Conservation (phyloP, 1,140 invertebrate species). For the Drosophila busckii region DNA sequence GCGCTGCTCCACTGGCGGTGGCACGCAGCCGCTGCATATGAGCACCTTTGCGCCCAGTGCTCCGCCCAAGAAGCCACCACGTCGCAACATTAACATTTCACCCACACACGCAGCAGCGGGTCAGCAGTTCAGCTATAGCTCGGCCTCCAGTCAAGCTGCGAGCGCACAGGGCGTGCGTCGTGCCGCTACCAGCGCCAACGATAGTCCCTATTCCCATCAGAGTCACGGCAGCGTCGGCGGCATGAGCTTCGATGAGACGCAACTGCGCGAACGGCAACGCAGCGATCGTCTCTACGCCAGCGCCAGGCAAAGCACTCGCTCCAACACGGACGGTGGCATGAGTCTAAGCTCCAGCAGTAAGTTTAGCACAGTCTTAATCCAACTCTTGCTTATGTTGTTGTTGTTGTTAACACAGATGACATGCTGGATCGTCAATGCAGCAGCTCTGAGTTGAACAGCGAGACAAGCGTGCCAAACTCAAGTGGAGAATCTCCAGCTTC, state of each 20-base stretch:
- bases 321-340: constrained; percentile 49
- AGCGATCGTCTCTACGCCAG: constrained; percentile 68
- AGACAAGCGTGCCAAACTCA: constrained; percentile 66
- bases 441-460: constrained; percentile 60
- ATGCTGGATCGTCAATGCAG: constrained; percentile 69
- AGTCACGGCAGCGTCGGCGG: constrained; percentile 71
- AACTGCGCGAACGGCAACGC: constrained; percentile 58
- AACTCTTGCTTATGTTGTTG: too few species aligned
- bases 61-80: constrained; percentile 92
- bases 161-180: constrained; percentile 20
- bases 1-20: constrained; percentile 65
- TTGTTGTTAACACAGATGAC: constrained; percentile 40
- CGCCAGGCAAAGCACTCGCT: constrained; percentile 63
- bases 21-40: constrained; percentile 47
- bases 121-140: constrained; percentile 66
- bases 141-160: constrained; percentile 64
- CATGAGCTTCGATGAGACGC: constrained; percentile 73
- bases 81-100: constrained; percentile 90
- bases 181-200: constrained; percentile 46
- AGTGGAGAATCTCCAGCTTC: constrained; percentile 55
- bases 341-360: constrained; percentile 66
- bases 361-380: too few species aligned
- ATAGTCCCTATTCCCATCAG: constrained; percentile 69
- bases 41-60: constrained; percentile 82
- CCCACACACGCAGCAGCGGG: constrained; percentile 80